These are phyloP conservation scores for Acromyrmex charruanus DNA, from an alignment of 1,140 invertebrate genomes.

Conservation along the genomic window DNA sequence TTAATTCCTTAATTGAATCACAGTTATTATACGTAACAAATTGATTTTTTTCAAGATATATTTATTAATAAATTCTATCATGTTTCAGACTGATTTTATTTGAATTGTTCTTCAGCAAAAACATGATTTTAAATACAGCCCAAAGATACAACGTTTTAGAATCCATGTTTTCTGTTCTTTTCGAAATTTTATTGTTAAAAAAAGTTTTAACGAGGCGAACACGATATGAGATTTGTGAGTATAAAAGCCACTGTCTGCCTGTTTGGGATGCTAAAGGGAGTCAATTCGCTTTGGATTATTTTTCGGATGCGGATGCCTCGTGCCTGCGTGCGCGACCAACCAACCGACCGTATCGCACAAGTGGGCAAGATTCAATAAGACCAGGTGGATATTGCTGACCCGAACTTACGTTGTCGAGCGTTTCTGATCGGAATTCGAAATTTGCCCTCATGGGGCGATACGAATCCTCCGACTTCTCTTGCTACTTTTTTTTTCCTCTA, in stretches of 20 bases:
- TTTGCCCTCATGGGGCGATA: constrained; percentile 47
- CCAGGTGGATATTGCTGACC: constrained; percentile 78
- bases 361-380: constrained; percentile 78
- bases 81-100: too few species aligned
- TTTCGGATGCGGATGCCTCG: constrained; percentile 34
- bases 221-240: constrained; percentile 61
- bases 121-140: not conserved
- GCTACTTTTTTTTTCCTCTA: not conserved
- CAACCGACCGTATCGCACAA: constrained; percentile 65
- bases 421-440: constrained; percentile 75
- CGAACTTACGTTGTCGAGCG: constrained; percentile 69
- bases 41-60: too few species aligned
- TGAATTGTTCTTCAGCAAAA: not conserved
- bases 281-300: constrained; percentile 74
- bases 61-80: too few species aligned
- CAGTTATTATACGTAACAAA: too few species aligned
- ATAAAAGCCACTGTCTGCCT: constrained; percentile 27
- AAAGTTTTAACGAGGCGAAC: constrained; percentile 41
- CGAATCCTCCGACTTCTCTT: not conserved
- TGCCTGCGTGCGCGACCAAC: constrained; percentile 51
- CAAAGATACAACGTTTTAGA: not conserved
- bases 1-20: too few species aligned
- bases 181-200: not conserved
- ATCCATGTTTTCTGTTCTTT: not conserved
- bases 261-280: constrained; percentile 7